These are phyloP conservation scores for Heliocidaris erythrogramma DNA, from an alignment of 35 echinoderm and acorn worm species.

Conservation along the genomic window DNA sequence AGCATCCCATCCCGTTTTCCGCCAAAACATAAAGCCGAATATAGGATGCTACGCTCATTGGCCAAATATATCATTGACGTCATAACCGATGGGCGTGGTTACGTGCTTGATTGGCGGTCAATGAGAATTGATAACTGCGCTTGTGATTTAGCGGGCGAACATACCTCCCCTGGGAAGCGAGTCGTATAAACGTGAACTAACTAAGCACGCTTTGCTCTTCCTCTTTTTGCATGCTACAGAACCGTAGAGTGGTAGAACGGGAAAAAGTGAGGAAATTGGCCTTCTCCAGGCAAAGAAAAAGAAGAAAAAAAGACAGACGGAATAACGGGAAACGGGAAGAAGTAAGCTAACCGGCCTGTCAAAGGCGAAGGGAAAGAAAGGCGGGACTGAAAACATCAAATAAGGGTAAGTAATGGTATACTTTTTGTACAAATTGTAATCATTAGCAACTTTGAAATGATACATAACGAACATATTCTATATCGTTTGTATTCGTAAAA, in stretches of 20 bases:
- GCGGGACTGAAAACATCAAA: background rate
- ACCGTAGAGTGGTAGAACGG: background rate
- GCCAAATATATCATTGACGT: background rate
- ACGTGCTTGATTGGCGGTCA: background rate
- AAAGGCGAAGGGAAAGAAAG: slow-evolving; percentile 2
- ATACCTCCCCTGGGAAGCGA: background rate
- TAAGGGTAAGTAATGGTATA: background rate
- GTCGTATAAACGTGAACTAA: slow-evolving; percentile 12
- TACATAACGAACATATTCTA: too few species aligned
- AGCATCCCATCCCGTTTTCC: background rate
- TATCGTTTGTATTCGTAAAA: too few species aligned
- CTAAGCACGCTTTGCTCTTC: background rate
- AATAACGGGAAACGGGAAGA: background rate
- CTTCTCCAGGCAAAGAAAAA: slow-evolving; percentile 10
- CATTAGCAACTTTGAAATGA: too few species aligned
- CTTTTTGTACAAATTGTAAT: too few species aligned
- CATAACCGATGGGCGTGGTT: background rate
- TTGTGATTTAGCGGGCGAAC: background rate
- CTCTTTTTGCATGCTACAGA: background rate
- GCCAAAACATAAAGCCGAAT: background rate
- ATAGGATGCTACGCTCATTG: background rate
- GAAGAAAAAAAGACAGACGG: background rate
- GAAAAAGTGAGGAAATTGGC: slow-evolving; percentile 1
- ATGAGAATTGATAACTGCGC: background rate
- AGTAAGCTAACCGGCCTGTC: background rate